These are phyloP conservation scores for Amphimallon solstitiale DNA, from an alignment of 2,888 invertebrate species.

Conservation along the genomic window DNA sequence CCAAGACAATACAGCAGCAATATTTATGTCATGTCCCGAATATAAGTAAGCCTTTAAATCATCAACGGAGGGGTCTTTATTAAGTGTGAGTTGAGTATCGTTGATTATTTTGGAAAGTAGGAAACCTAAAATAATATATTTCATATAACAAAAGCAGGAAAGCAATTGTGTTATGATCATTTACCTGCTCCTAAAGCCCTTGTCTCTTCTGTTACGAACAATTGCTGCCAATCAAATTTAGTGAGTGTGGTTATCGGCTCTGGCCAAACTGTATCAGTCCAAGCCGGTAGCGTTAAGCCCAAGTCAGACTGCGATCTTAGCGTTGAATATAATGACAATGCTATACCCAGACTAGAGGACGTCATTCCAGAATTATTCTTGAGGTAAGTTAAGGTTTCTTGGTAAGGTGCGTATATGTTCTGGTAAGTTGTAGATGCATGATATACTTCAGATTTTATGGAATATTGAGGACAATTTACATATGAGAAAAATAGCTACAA, in stretches of 20 bases:
- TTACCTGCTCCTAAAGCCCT: conserved; percentile 49
- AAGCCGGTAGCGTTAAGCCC: conserved; percentile 59
- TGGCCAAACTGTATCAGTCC: conserved; percentile 59
- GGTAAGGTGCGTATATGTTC: background rate
- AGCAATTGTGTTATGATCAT: too few species aligned
- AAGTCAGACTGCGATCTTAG: conserved; percentile 48
- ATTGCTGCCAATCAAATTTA: conserved; percentile 56
- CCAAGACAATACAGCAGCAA: conserved; percentile 63
- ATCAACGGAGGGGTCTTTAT: conserved; percentile 5
- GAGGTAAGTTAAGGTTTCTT: background rate
- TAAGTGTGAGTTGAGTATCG: conserved; percentile 18
- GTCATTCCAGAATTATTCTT: conserved; percentile 2
- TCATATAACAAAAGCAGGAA: too few species aligned
- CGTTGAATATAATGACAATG: conserved; percentile 3
- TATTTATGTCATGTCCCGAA: conserved; percentile 67
- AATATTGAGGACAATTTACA: conserved; percentile 3
- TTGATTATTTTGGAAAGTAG: conserved; percentile 32
- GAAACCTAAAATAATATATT: conserved; percentile 17
- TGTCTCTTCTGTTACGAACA: conserved; percentile 53
- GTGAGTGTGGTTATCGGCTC: conserved; percentile 55
- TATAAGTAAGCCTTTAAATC: conserved; percentile 53
- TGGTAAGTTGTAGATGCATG: background rate
- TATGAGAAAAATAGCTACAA: conserved; percentile 6
- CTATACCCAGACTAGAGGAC: background rate
- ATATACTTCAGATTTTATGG: background rate